Conservation (phyloP, 2,113 vertebrate genomes). For the Felis chaus region DNA sequence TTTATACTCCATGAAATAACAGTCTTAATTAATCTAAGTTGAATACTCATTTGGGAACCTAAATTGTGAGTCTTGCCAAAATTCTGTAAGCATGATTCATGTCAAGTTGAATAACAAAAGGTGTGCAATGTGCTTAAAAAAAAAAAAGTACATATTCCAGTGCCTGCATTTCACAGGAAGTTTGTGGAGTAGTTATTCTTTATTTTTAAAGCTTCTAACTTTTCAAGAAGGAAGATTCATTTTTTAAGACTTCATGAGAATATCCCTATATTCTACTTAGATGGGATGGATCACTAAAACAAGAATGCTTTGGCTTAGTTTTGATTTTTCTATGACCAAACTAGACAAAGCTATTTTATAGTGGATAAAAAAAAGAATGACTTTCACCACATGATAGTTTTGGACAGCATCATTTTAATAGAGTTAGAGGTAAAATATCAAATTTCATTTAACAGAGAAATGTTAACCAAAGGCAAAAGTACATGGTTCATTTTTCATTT, state of each 20-base stretch:
- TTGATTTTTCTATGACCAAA: constrained; percentile 17
- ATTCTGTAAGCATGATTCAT: constrained; percentile 73
- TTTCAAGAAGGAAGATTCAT: constrained; percentile 1
- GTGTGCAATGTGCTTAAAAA: constrained; percentile 21
- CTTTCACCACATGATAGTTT: constrained; percentile 10
- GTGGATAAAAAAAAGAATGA: neutral
- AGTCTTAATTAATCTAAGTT: constrained; percentile 78
- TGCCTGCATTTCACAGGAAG: constrained; percentile 16
- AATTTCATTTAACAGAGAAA: constrained; percentile 60
- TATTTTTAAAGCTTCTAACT: neutral
- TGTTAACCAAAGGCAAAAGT: constrained; percentile 54
- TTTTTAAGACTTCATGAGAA: constrained; percentile 17
- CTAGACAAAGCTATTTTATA: constrained; percentile 42
- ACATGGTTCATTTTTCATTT: constrained; percentile 57
- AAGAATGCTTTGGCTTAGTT: neutral
- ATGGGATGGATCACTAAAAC: neutral
- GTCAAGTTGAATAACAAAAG: constrained; percentile 58
- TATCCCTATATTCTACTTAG: neutral
- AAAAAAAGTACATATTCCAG: neutral
- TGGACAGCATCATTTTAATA: constrained; percentile 42
- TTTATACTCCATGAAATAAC: constrained; percentile 77
- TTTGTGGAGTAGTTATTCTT: neutral
- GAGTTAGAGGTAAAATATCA: constrained; percentile 57
- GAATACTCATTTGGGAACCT: constrained; percentile 77
- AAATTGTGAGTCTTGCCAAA: constrained; percentile 68